A percentile compares a stretch with the other conserved stretches of the same genome.
Conservation (phyloP, 2,797 vertebrate species). For the Salmo trutta region DNA sequence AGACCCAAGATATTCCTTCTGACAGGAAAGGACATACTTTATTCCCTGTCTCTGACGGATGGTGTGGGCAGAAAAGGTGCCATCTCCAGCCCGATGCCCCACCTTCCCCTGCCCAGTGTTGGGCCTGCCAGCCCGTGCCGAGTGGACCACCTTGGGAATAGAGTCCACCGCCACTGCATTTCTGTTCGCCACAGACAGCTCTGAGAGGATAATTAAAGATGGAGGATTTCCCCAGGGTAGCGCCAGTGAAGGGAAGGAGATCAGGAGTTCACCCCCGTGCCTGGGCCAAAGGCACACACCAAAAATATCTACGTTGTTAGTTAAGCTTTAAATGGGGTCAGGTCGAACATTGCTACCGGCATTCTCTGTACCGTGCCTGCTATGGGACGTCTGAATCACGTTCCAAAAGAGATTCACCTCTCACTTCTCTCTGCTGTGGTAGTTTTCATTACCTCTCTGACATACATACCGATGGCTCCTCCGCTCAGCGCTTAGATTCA, state of each 20-base stretch:
- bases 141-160: slow-evolving; percentile 30
- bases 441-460: slow-evolving; percentile 43
- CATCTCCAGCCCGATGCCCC: neutral
- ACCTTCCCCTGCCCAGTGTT: neutral
- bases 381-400: slow-evolving; percentile 34
- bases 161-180: neutral
- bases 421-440: slow-evolving; percentile 23
- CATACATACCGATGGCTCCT: slow-evolving; percentile 11
- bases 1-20: slow-evolving; percentile 11
- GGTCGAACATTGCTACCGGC: slow-evolving; percentile 46
- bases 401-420: slow-evolving; percentile 28
- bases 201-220: slow-evolving; percentile 62
- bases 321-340: slow-evolving; percentile 55
- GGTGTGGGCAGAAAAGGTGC: neutral
- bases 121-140: slow-evolving; percentile 8
- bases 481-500: slow-evolving; percentile 19
- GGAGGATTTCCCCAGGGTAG: slow-evolving; percentile 55
- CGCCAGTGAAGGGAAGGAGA: slow-evolving; percentile 35
- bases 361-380: slow-evolving; percentile 28
- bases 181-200: slow-evolving; percentile 32
- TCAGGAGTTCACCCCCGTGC: slow-evolving; percentile 47
- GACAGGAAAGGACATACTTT: slow-evolving; percentile 24
- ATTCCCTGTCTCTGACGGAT: neutral
- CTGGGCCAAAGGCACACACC: slow-evolving; percentile 33
- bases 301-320: slow-evolving; percentile 57